These are phyloP conservation scores for Anas platyrhynchos DNA, from an alignment of 2,113 vertebrate species.

Conservation along the genomic window DNA sequence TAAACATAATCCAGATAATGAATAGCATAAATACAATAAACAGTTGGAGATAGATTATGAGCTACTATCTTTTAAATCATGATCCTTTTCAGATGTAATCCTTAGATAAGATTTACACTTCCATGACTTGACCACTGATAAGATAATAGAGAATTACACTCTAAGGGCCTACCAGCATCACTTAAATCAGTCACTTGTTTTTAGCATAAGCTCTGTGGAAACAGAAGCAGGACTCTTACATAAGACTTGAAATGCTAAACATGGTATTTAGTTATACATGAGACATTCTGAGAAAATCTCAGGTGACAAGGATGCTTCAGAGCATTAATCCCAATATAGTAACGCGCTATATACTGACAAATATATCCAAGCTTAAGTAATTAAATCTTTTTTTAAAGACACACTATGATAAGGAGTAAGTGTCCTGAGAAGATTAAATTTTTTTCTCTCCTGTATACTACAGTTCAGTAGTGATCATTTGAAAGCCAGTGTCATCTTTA, in stretches of 20 bases:
- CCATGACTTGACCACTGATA: conserved; percentile 3
- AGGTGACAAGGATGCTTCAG: conserved; percentile 70
- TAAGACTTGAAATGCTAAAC: conserved; percentile 48
- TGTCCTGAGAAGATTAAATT: conserved; percentile 69
- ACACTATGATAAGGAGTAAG: conserved; percentile 67
- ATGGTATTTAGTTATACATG: conserved; percentile 46
- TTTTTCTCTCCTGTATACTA: conserved; percentile 12
- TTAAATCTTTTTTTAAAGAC: conserved; percentile 74
- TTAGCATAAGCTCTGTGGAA: conserved; percentile 39
- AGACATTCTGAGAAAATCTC: conserved; percentile 69
- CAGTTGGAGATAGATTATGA: not conserved
- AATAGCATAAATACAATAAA: not conserved
- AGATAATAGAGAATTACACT: conserved; percentile 44
- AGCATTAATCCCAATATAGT: conserved; percentile 76
- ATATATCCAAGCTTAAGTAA: conserved; percentile 75
- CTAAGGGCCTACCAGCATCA: conserved; percentile 24
- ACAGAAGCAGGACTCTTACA: conserved; percentile 10
- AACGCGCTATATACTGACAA: conserved; percentile 69
- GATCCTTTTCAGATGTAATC: conserved; percentile 2
- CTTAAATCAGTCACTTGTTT: conserved; percentile 45
- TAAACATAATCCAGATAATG: not conserved
- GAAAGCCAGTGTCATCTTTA: not conserved
- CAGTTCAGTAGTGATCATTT: conserved; percentile 26
- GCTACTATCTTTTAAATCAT: conserved; percentile 7
- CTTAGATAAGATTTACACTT: not conserved